Evolutionary conservation across 2,113 vertebrate species (phyloP), one percentile per base, ranked within the genome.

Genomic region (Onychostruthus taczanowskii): DNA sequence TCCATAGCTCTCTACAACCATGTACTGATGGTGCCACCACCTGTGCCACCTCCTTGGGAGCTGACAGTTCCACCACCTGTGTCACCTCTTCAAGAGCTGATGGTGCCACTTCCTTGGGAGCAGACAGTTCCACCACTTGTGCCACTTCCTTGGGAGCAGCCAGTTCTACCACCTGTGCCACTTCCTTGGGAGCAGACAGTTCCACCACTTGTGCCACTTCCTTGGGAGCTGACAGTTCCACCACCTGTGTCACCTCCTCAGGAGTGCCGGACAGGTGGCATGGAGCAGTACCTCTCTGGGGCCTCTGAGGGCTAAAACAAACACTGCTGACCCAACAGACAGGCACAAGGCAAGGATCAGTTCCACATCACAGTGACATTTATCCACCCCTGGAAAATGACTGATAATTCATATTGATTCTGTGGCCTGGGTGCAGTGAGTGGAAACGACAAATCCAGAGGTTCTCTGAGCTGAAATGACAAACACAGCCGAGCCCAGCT

Each of bases 331-430:
- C 46, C 53, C 74, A 56, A 13, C 35, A n/a, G 16, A 56, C 24
- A 63, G 77, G 90, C 66, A 92, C 90, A 82, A 53, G 11, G 52
- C 18, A 22, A 67, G 41, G 89, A 89, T 95, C 75, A 95, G 70
- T 26, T 94, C 82, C 52, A 33, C 78, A 43, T 20, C 43, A 27
- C 28, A 7, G 16, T 81, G 75, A 47, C 74, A 68, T 87, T 96
- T 86, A 90, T 94, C 85, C 96, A 20, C 75, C 63, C 39, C 78
- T 95, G 95, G 90, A 76, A 94, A 95, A 96, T 93, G 74, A 73
- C 86, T 87, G 87, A 84, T 95, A 59, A 90, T 94, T 97, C 87
- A 7, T 77, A 95, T 94, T 87, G 95, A 95, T 95, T 91, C 47
- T 20, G 46, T 39, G 76, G 69, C 16, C 62, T 70, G 78, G n/a